Evolutionary conservation across 2,888 invertebrate species (phyloP).

Genomic region (Villa cingulata): DNA sequence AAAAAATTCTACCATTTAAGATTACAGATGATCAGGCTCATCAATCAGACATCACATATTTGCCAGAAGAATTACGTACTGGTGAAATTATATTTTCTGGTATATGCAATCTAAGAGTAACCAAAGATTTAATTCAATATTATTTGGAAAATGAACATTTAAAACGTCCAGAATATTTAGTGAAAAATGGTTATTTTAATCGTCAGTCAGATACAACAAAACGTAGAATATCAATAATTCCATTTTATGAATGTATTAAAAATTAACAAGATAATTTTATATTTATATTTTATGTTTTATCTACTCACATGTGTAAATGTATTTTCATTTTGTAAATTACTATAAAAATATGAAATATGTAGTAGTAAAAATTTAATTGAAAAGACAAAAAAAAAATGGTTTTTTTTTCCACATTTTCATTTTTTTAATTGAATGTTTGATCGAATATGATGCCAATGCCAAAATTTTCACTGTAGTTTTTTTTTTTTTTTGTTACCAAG

Average conservation of each 20-base stretch:
- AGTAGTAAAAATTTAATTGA: no score
- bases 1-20: slow-evolving; percentile 23
- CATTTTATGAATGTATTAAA: slow-evolving; percentile 28
- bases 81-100: slow-evolving; percentile 31
- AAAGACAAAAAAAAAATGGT: no score
- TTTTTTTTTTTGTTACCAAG: no score
- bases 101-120: slow-evolving; percentile 31
- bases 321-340: no score
- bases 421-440: no score
- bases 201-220: slow-evolving; percentile 13
- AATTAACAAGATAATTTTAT: no score
- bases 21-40: slow-evolving; percentile 21
- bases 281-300: no score
- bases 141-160: slow-evolving; percentile 25
- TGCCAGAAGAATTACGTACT: slow-evolving; percentile 27
- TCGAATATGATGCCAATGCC: no score
- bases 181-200: slow-evolving; percentile 23
- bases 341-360: no score
- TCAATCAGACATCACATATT: slow-evolving; percentile 21
- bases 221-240: not conserved
- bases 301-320: no score
- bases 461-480: no score
- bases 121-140: slow-evolving; percentile 26
- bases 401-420: no score
- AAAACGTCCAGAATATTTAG: slow-evolving; percentile 25